A percentile compares a stretch with the other conserved stretches of the same genome.
phyloP scores from a whole-genome alignment of 2,888 invertebrate species.

The Pteria penguin region DNA sequence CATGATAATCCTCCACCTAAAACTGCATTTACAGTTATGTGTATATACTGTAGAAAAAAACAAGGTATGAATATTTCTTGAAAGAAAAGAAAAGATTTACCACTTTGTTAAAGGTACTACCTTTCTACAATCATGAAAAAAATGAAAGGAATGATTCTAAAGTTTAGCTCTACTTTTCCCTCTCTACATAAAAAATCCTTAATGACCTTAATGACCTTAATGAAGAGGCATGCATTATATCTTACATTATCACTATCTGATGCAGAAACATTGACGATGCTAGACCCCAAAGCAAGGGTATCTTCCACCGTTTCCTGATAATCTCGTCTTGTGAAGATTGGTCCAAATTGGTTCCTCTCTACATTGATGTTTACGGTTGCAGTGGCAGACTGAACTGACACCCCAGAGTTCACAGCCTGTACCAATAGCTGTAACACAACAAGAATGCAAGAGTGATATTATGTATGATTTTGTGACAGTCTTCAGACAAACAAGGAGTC shows the following conservation, averaged over 20 bases:
- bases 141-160: background rate
- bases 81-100: too few relatives aligned
- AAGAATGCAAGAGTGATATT: too few relatives aligned
- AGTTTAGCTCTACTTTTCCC: too few relatives aligned
- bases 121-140: background rate
- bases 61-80: too few relatives aligned
- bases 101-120: background rate
- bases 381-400: slow-evolving; percentile 59
- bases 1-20: too few relatives aligned
- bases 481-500: too few relatives aligned
- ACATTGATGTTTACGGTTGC: slow-evolving; percentile 66
- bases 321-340: slow-evolving; percentile 44
- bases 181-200: too few relatives aligned
- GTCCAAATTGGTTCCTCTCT: slow-evolving; percentile 61
- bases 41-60: too few relatives aligned
- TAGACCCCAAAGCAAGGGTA: slow-evolving; percentile 49
- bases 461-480: too few relatives aligned
- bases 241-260: slow-evolving; percentile 65
- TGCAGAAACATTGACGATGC: slow-evolving; percentile 59
- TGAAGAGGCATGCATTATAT: too few relatives aligned
- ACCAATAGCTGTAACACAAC: slow-evolving; percentile 56
- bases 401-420: slow-evolving; percentile 56
- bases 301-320: slow-evolving; percentile 53
- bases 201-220: too few relatives aligned
- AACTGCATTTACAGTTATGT: too few relatives aligned